Evolutionary conservation across 2,113 vertebrate genomes (phyloP), one percentile per base, ranked within the genome.

Genomic region (Triplophysa dalaica): DNA sequence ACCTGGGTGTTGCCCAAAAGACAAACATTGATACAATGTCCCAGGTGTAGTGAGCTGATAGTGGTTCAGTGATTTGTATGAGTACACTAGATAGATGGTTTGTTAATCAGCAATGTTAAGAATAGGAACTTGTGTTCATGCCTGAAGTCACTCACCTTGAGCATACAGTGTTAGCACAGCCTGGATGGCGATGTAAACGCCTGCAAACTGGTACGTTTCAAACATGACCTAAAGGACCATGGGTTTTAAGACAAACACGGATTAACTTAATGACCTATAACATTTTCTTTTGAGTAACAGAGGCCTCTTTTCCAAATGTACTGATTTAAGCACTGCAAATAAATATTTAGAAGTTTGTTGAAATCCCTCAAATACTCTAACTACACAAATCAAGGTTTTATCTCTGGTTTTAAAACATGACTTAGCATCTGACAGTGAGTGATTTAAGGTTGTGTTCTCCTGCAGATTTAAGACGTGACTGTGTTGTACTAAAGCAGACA

Each of bases 121-220:
- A 14, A 14, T 14, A 52, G 50, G 50, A 5, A 52, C 13, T 3
- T 50, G 43, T 61, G 45, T 26, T 8, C 1, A 43, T 21, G 1
- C 16, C 10, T 54, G 52, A 7, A 54, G 52, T 7, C n/a, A 12
- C 63, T 38, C 91, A 96, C 95, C 95, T 96, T 96, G 95, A 89
- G 95, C 95, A 85, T 96, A 96, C 17, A 96, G 90, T 81, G 95
- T 96, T 82, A 96, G 92, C 83, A 96, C 95, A 56, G 95, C 95
- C 88, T 96, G 95, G 88, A 96, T 96, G 82, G 95, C 95, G 84
- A 96, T 95, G 81, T 96, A 96, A 22, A 96, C 95, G 3, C 95
- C 95, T 83, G 94, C 92, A 88, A 96, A 96, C 86, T 95, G 94
- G 83, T 96, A 96, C 0, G 94, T 96, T 91, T 96, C 95, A 91